Evolutionary conservation across 2,888 invertebrate genomes (phyloP).

Genomic region (Torymus tubicola): DNA sequence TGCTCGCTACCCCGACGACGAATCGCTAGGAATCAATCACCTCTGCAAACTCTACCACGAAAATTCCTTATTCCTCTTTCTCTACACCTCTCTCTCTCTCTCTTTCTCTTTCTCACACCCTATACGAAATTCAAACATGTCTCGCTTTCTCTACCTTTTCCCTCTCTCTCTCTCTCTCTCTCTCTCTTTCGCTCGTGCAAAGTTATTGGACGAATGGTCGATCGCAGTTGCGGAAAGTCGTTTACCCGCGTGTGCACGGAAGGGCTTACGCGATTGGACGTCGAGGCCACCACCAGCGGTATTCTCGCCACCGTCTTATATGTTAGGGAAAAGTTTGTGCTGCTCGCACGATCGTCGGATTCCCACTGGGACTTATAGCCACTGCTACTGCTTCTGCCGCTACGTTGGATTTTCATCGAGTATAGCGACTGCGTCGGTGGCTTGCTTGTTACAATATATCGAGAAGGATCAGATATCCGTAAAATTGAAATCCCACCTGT

Average conservation of each 20-base stretch:
- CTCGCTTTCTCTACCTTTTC: background rate
- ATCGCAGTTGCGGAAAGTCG: conserved; percentile 56
- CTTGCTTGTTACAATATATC: conserved; percentile 12
- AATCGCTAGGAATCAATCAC: conserved; percentile 45
- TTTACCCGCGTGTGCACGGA: conserved; percentile 26
- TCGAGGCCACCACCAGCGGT: background rate
- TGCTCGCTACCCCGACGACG: background rate
- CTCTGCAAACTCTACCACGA: background rate
- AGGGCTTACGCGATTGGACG: conserved; percentile 51
- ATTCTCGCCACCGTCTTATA: conserved; percentile 2
- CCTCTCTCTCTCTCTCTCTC: background rate
- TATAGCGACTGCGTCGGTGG: background rate
- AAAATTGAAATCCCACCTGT: conserved; percentile 53
- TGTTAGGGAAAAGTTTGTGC: conserved; percentile 36
- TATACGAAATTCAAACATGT: conserved; percentile 8
- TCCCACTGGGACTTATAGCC: conserved; percentile 27
- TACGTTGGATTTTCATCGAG: conserved; percentile 32
- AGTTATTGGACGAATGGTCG: conserved; percentile 45
- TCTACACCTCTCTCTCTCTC: background rate
- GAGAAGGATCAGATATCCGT: conserved; percentile 45
- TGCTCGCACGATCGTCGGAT: conserved; percentile 13
- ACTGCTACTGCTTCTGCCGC: background rate
- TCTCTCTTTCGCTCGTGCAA: conserved; percentile 4
- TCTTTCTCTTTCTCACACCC: background rate
- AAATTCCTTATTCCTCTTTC: background rate